Percentiles rank a stretch among this genome's conserved stretches.
Conservation (phyloP, 2,888 invertebrate species). For the Thecophora atra region DNA sequence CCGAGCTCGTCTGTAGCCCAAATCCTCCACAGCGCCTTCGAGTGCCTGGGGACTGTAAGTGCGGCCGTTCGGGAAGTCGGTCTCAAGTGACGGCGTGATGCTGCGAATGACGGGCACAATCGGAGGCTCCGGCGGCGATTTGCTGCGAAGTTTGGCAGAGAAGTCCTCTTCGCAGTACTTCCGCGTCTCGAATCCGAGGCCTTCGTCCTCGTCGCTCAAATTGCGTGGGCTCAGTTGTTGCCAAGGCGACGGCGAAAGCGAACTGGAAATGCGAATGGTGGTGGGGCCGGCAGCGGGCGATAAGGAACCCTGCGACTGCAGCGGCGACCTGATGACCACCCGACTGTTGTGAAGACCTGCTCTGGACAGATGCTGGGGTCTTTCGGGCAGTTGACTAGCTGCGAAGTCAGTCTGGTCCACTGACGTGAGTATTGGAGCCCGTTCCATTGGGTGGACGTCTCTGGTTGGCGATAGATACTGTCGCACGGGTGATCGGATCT, state of each 20-base stretch:
- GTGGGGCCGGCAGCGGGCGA: slow-evolving; percentile 48
- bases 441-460: slow-evolving; percentile 45
- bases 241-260: slow-evolving; percentile 62
- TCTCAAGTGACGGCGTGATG: slow-evolving; percentile 66
- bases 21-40: slow-evolving; percentile 54
- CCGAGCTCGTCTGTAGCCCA: slow-evolving; percentile 78
- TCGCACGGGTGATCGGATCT: slow-evolving; percentile 43
- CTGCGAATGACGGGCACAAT: slow-evolving; percentile 73
- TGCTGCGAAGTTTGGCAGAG: slow-evolving; percentile 48
- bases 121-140: slow-evolving; percentile 68
- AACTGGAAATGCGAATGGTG: slow-evolving; percentile 54
- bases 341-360: slow-evolving; percentile 42
- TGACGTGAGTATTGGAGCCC: slow-evolving; percentile 50
- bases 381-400: slow-evolving; percentile 48
- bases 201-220: slow-evolving; percentile 81
- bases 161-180: slow-evolving; percentile 67
- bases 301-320: slow-evolving; percentile 37
- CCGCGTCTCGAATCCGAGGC: slow-evolving; percentile 75
- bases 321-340: slow-evolving; percentile 38
- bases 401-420: slow-evolving; percentile 52
- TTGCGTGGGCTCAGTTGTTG: slow-evolving; percentile 63
- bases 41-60: slow-evolving; percentile 68
- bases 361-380: background rate
- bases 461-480: background rate
- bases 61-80: slow-evolving; percentile 55